Evolutionary conservation across 2,797 vertebrate genomes (phyloP).

Genomic region (Chelon auratus): DNA sequence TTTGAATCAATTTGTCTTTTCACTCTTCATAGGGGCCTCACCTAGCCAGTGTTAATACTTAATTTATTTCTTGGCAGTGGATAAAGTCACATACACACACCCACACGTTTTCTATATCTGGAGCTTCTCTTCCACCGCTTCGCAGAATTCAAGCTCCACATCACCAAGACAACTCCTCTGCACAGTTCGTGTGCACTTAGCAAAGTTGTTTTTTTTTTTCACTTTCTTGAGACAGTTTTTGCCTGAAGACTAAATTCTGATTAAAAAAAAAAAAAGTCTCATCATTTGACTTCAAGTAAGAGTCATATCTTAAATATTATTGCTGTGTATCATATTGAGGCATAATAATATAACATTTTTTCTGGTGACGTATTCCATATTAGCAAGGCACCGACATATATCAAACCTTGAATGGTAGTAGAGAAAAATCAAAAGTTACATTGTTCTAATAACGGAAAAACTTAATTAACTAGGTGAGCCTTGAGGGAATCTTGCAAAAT

Average conservation of each 20-base stretch:
- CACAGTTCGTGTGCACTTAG: conserved; percentile 21
- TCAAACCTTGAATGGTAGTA: conserved; percentile 42
- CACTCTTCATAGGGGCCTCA: conserved; percentile 43
- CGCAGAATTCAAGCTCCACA: conserved; percentile 49
- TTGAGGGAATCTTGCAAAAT: conserved; percentile 71
- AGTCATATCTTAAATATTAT: background rate
- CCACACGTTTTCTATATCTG: conserved; percentile 72
- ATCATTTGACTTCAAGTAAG: conserved; percentile 29
- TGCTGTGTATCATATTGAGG: conserved; percentile 4
- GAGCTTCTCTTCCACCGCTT: conserved; percentile 52
- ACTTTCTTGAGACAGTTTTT: conserved; percentile 29
- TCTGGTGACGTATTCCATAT: background rate
- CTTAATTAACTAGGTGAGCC: conserved; percentile 82
- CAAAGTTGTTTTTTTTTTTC: conserved; percentile 46
- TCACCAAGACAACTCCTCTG: conserved; percentile 71
- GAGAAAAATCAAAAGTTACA: conserved; percentile 71
- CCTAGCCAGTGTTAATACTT: conserved; percentile 43
- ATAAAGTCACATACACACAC: conserved; percentile 66
- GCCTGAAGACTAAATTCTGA: conserved; percentile 10
- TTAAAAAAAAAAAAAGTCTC: background rate
- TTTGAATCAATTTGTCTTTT: conserved; percentile 53
- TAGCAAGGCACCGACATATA: conserved; percentile 26
- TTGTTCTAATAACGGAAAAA: conserved; percentile 71
- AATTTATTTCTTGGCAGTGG: conserved; percentile 60
- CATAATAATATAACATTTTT: background rate